Evolutionary conservation across 2,113 vertebrate genomes (phyloP), one percentile per base, ranked within the genome.

Genomic region (Brienomyrus longianalis): DNA sequence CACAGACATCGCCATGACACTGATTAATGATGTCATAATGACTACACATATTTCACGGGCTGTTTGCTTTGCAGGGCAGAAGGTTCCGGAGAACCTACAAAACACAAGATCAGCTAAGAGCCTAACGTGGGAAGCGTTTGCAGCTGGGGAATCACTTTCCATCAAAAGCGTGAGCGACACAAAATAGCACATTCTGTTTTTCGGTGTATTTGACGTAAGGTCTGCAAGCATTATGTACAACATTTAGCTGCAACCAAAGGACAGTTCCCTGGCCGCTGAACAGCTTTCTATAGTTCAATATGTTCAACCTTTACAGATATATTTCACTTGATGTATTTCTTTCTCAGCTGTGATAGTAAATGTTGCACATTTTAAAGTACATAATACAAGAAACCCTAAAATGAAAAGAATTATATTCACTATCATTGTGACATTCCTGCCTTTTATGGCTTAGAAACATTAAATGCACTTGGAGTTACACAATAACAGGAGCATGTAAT

Each of bases 11-110:
- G 43, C 77, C 27, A n/a, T 70, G 91, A 89, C 91, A 59, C 89
- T 92, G 93, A 92, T 92, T 93, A 92, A 93, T 70, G 89, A 88
- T 91, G 91, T 91, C 91, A 90, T 92, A 90, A 90, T 90, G 93
- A 91, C 91, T 91, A 89, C 91, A 91, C 88, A 90, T 89, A 92
- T 90, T 91, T 89, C 90, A 48, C 54, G 80, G 86, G 35, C 66
- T 1, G 70, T 45, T 88, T 15, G 17, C 86, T 88, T 89, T 90
- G 83, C 74, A 48, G 45, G 89, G 52, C 88, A 27, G 13, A 17
- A 10, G 51, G 88, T 86, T 88, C 87, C 43, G 31, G 90, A 86
- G 86, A 89, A 89, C 66, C 56, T 54, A 51, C 62, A 47, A 47
- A 35, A 88, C 83, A 90, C 50, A 50, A 89, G 80, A 83, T 31